A percentile compares a stretch with the other conserved stretches of the same genome.
phyloP scores from a whole-genome alignment of 2,888 invertebrate genomes.

The Dichetophora obliterata region DNA sequence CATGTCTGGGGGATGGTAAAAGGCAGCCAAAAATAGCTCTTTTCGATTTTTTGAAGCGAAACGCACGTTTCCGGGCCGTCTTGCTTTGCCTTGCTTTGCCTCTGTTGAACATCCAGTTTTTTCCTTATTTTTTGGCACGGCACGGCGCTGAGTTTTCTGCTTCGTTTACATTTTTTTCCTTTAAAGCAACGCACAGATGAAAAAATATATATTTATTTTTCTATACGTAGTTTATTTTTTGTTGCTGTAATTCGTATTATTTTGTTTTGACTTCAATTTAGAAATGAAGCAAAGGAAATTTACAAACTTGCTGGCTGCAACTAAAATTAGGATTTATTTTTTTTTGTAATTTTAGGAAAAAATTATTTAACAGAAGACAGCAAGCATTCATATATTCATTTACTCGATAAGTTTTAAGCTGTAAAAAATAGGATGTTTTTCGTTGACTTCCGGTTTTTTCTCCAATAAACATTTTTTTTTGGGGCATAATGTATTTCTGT shows the following conservation, averaged over 20 bases:
- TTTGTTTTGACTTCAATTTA: not conserved
- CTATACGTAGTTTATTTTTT: not conserved
- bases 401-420: too few relatives aligned
- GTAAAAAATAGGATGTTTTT: too few relatives aligned
- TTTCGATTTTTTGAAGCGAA: slow-evolving; percentile 53
- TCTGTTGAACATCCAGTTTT: not conserved
- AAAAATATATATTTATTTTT: not conserved
- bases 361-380: too few relatives aligned
- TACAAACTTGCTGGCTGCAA: not conserved
- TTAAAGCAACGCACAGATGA: too few relatives aligned
- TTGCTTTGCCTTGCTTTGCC: not conserved
- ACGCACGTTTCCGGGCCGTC: slow-evolving; percentile 39
- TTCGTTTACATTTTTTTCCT: slow-evolving; percentile 30
- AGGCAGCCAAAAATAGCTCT: slow-evolving; percentile 43
- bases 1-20: slow-evolving; percentile 43
- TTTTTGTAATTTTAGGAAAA: not conserved
- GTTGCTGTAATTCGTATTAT: slow-evolving; percentile 7
- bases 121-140: not conserved
- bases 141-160: slow-evolving; percentile 36
- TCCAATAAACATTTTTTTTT: too few relatives aligned
- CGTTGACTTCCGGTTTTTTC: too few relatives aligned
- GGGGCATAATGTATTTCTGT: too few relatives aligned
- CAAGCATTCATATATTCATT: too few relatives aligned
- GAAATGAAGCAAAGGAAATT: not conserved
- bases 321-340: not conserved